phyloP scores from a whole-genome alignment of 2,113 vertebrate genomes.

The Sturnira hondurensis region DNA sequence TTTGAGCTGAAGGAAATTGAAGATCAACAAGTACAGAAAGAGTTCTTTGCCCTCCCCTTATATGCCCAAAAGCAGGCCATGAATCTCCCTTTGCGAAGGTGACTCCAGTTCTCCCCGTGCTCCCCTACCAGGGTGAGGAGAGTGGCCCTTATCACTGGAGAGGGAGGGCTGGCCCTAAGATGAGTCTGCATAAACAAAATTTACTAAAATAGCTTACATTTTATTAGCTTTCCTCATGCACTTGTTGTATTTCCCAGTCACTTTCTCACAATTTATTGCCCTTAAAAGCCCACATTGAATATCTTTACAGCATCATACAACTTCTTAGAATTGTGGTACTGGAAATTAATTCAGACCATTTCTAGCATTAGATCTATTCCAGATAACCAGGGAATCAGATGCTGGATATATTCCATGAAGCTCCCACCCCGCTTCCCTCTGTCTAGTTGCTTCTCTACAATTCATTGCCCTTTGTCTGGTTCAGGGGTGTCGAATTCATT shows the following conservation, averaged over 20 bases:
- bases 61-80: not conserved
- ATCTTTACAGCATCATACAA: not conserved
- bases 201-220: not conserved
- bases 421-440: not conserved
- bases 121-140: not conserved
- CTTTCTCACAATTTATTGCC: not conserved
- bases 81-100: not conserved
- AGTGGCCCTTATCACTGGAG: not conserved
- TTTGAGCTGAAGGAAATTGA: not conserved
- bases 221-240: not conserved
- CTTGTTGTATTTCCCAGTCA: not conserved
- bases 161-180: not conserved
- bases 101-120: not conserved
- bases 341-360: conserved; percentile 18
- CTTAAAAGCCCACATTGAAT: not conserved
- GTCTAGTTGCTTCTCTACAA: not conserved
- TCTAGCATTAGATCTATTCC: not conserved
- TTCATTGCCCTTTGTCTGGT: not conserved
- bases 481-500: no score
- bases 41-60: not conserved
- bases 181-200: not conserved
- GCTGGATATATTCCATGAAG: not conserved
- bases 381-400: not conserved
- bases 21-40: not conserved
- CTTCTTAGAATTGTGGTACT: not conserved